phyloP scores from a whole-genome alignment of 1,140 invertebrate genomes.

The Zophobas morio region DNA sequence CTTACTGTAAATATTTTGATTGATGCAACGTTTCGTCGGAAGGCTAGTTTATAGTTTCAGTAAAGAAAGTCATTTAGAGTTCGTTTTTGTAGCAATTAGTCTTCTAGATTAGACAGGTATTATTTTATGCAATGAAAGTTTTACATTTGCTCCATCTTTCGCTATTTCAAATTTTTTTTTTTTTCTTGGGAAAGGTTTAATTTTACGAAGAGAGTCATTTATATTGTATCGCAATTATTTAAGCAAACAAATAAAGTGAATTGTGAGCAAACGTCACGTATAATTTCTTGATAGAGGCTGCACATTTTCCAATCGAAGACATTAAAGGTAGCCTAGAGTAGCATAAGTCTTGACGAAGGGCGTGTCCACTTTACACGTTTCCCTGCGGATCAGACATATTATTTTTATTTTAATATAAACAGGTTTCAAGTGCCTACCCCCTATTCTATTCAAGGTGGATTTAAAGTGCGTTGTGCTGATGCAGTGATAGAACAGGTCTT shows the following conservation, averaged over 20 bases:
- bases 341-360: conserved; percentile 93
- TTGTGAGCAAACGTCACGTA: conserved; percentile 45
- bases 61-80: too few species aligned
- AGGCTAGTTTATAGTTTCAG: too few species aligned
- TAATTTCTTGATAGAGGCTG: conserved; percentile 17
- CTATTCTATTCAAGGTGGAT: conserved; percentile 34
- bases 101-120: too few species aligned
- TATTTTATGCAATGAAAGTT: too few species aligned
- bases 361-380: conserved; percentile 86
- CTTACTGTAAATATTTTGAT: too few species aligned
- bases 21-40: too few species aligned
- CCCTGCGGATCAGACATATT: conserved; percentile 71
- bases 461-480: conserved; percentile 40
- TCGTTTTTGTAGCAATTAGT: too few species aligned
- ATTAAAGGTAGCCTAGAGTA: conserved; percentile 89
- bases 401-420: conserved; percentile 3
- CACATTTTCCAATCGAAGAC: not conserved
- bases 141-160: too few species aligned
- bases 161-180: too few species aligned
- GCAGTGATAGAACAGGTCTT: conserved; percentile 37
- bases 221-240: too few species aligned
- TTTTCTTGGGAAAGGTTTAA: too few species aligned
- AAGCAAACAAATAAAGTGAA: conserved; percentile 4
- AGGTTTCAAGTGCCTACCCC: conserved; percentile 22
- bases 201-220: too few species aligned